phyloP scores from a whole-genome alignment of 2,888 invertebrate genomes.

The Caenorhabditis sulstoni region DNA sequence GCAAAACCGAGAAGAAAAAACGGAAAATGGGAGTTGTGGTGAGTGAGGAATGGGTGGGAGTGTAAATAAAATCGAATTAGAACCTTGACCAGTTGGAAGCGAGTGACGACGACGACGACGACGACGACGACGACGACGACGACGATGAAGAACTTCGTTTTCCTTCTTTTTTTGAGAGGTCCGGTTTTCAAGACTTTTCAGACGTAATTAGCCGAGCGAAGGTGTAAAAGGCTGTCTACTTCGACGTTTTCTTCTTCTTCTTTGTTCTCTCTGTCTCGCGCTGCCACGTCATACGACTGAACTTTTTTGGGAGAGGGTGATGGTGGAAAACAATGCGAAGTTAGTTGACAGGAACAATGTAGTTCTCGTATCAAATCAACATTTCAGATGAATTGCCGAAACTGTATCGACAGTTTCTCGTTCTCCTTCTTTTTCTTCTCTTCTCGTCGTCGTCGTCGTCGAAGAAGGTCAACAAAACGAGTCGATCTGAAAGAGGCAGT shows the following conservation, averaged over 20 bases:
- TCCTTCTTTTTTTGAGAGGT: slow-evolving; percentile 10
- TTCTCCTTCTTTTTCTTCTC: background rate
- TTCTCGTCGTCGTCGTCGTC: background rate
- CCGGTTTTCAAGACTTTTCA: slow-evolving; percentile 26
- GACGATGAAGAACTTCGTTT: background rate
- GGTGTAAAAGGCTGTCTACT: too few relatives aligned
- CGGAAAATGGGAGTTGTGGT: slow-evolving; percentile 6
- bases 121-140: too few relatives aligned
- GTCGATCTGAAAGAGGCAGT: slow-evolving; percentile 16
- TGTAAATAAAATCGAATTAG: slow-evolving; percentile 56
- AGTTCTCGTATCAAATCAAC: slow-evolving; percentile 17
- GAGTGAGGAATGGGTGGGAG: slow-evolving; percentile 11
- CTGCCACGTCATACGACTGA: slow-evolving; percentile 4
- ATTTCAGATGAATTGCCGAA: slow-evolving; percentile 7
- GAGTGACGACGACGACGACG: too few relatives aligned
- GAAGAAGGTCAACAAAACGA: slow-evolving; percentile 20
- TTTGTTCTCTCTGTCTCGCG: background rate
- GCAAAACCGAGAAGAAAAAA: slow-evolving; percentile 8
- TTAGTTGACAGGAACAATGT: background rate
- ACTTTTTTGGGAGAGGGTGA: slow-evolving; percentile 4
- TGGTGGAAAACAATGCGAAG: background rate
- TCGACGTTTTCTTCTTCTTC: too few relatives aligned
- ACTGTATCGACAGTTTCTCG: slow-evolving; percentile 2
- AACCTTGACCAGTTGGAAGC: slow-evolving; percentile 32
- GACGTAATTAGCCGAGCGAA: slow-evolving; percentile 1